phyloP scores from a whole-genome alignment of 2,113 vertebrate genomes.

The Ptilonorhynchus violaceus region DNA sequence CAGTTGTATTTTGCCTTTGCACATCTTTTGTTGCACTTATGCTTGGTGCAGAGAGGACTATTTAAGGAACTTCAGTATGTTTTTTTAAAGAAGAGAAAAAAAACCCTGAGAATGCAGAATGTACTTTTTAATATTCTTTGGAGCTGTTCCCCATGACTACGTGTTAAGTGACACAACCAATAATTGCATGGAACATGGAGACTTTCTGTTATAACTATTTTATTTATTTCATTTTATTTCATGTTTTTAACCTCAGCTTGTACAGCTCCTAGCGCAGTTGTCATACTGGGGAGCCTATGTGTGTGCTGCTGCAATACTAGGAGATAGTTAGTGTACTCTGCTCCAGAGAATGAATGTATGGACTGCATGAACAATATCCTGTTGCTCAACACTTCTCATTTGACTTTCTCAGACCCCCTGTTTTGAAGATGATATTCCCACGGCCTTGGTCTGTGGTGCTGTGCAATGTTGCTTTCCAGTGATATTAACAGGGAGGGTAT shows the following conservation, averaged over 20 bases:
- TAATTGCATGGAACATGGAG: neutral
- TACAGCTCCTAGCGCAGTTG: neutral
- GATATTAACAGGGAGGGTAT: slow-evolving; percentile 39
- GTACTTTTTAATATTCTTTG: neutral
- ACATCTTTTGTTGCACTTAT: slow-evolving; percentile 3
- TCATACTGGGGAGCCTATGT: neutral
- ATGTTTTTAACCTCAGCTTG: neutral
- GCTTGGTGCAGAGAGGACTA: neutral
- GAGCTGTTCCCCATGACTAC: neutral
- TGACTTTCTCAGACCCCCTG: neutral
- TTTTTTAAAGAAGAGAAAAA: slow-evolving; percentile 14
- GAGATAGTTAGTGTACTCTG: neutral
- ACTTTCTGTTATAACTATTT: neutral
- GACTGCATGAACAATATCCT: neutral
- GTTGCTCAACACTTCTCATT: neutral
- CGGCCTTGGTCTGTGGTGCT: neutral
- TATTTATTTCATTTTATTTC: neutral
- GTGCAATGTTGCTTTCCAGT: slow-evolving; percentile 4
- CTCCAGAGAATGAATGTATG: neutral
- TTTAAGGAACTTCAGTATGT: slow-evolving; percentile 3
- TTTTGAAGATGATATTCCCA: slow-evolving; percentile 53
- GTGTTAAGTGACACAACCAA: neutral
- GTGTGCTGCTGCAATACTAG: neutral
- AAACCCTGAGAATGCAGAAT: neutral
- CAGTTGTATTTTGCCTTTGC: slow-evolving; percentile 29